These are phyloP conservation scores for Listronotus oregonensis DNA, from an alignment of 1,140 invertebrate genomes.

Conservation along the genomic window DNA sequence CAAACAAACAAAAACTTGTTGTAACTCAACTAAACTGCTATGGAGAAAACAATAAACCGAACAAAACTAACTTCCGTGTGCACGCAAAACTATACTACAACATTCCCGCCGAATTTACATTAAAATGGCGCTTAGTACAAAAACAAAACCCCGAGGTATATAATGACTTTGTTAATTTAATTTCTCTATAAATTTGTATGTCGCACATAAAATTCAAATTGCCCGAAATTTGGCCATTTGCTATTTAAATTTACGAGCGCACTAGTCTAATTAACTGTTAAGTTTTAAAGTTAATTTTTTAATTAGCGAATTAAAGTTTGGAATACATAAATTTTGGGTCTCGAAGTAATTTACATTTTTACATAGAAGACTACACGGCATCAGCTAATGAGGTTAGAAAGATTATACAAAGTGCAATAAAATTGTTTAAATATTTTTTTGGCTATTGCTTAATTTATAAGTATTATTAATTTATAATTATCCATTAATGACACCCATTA, in stretches of 20 bases:
- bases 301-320: constrained; percentile 2
- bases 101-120: constrained; percentile 7
- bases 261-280: constrained; percentile 10
- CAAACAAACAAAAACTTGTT: constrained; percentile 2
- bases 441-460: too few species aligned
- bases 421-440: too few species aligned
- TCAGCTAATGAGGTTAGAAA: too few species aligned
- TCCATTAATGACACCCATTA: too few species aligned
- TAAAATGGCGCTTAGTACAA: constrained; percentile 7
- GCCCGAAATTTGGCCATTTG: constrained; percentile 4
- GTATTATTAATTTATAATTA: too few species aligned
- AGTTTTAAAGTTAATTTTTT: constrained; percentile 16
- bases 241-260: constrained; percentile 13
- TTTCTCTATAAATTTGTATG: constrained; percentile 20
- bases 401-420: too few species aligned
- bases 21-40: constrained; percentile 1
- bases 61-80: constrained; percentile 10
- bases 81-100: background rate
- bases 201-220: constrained; percentile 22
- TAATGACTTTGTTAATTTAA: constrained; percentile 28
- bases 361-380: too few species aligned
- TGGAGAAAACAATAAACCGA: constrained; percentile 11
- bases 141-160: constrained; percentile 14
- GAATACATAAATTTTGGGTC: too few species aligned
- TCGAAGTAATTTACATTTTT: too few species aligned